Evolutionary conservation across 1,140 invertebrate genomes (phyloP).

Genomic region (Aphelenchoides besseyi): DNA sequence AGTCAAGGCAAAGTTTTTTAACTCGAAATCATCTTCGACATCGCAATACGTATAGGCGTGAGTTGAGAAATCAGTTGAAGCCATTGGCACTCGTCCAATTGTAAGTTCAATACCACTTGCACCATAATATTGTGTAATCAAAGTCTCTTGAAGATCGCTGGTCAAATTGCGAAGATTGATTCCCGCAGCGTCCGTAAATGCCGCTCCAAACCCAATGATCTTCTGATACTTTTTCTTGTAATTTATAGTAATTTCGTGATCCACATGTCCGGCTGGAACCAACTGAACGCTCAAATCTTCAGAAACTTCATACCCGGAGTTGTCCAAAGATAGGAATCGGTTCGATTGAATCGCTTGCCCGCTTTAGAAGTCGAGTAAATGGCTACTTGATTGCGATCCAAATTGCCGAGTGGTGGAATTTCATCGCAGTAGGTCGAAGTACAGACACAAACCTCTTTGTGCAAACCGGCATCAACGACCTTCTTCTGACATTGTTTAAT

Average conservation of each 20-base stretch:
- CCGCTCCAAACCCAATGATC: slow-evolving; percentile 63
- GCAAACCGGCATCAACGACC: background rate
- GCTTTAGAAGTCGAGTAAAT: slow-evolving; percentile 43
- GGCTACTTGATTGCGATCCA: slow-evolving; percentile 34
- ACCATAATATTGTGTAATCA: slow-evolving; percentile 36
- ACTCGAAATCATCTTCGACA: slow-evolving; percentile 66
- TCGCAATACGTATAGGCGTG: slow-evolving; percentile 73
- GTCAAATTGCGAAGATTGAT: slow-evolving; percentile 60
- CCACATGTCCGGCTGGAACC: no score
- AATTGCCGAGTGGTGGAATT: slow-evolving; percentile 31
- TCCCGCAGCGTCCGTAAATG: slow-evolving; percentile 66
- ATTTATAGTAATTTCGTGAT: background rate
- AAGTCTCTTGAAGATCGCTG: background rate
- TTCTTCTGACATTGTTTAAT: background rate
- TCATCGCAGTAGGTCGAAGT: slow-evolving; percentile 79
- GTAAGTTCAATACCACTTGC: slow-evolving; percentile 71
- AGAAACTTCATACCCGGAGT: background rate
- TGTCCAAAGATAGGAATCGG: background rate
- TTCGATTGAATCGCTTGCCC: slow-evolving; percentile 41
- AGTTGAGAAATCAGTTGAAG: slow-evolving; percentile 77
- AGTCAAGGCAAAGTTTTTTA: slow-evolving; percentile 71
- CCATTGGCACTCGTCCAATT: slow-evolving; percentile 76
- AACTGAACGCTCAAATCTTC: no score
- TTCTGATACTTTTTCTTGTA: background rate
- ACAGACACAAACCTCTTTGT: slow-evolving; percentile 71